phyloP scores from a whole-genome alignment of 2,888 invertebrate genomes.

The Cataglyphis altisquamis region DNA sequence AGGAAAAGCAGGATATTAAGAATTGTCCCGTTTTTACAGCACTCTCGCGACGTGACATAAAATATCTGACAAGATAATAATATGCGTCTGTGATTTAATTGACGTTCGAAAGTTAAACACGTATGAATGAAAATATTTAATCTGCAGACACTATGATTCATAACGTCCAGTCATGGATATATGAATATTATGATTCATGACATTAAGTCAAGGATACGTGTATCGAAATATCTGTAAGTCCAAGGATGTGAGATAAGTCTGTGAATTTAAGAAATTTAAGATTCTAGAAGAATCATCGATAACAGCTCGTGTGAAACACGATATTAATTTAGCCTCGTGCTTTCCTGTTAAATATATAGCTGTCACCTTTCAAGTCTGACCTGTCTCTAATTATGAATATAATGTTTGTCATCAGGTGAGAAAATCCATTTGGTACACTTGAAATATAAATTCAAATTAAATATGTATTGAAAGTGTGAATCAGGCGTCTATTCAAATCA shows the following conservation, averaged over 20 bases:
- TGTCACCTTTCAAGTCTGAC: background rate
- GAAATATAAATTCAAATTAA: background rate
- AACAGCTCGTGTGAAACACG: background rate
- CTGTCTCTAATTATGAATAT: background rate
- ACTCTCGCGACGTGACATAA: background rate
- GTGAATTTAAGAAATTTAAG: background rate
- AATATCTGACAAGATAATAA: background rate
- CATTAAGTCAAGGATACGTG: background rate
- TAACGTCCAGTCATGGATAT: background rate
- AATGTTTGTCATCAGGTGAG: background rate
- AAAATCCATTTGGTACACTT: background rate
- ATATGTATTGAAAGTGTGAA: background rate
- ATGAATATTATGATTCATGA: background rate
- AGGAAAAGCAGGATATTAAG: background rate
- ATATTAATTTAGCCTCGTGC: background rate
- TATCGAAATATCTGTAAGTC: background rate
- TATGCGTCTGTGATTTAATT: background rate
- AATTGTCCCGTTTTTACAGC: background rate
- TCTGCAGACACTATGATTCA: background rate
- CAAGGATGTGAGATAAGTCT: background rate
- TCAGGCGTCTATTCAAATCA: background rate
- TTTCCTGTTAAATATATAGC: background rate
- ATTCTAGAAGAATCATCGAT: background rate
- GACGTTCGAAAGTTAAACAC: background rate
- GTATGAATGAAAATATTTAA: constrained; percentile 22